phyloP scores from a whole-genome alignment of 2,797 vertebrate species.

The Varecia variegata region DNA sequence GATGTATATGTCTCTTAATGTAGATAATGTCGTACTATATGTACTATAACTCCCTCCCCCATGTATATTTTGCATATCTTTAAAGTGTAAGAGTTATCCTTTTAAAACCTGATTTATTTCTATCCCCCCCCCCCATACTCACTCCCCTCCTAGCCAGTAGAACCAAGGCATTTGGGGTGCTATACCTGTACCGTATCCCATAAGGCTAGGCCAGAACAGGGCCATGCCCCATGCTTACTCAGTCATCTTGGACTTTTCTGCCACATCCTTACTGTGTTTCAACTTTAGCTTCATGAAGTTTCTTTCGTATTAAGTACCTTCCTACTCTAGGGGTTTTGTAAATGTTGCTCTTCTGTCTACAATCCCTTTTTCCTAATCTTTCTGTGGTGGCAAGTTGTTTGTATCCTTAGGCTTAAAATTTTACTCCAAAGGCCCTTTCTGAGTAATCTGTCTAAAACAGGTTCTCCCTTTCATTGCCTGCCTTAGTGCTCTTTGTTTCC shows the following conservation, averaged over 20 bases:
- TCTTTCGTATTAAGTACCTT: neutral
- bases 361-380: neutral
- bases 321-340: neutral
- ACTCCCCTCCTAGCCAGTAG: neutral
- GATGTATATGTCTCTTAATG: neutral
- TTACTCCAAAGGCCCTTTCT: neutral
- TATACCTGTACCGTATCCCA: rapidly evolving
- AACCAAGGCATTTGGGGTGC: neutral
- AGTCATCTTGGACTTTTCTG: neutral
- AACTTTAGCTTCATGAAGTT: neutral
- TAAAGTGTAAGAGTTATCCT: neutral
- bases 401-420: neutral
- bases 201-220: neutral
- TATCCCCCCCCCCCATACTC: neutral
- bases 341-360: neutral
- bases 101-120: neutral
- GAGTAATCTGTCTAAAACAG: neutral
- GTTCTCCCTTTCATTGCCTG: neutral
- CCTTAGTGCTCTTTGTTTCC: neutral
- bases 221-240: neutral
- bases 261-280: neutral
- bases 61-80: neutral
- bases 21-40: neutral
- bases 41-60: no score
- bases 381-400: neutral